Base-by-base conservation (phyloP, 2,797 vertebrate species). In the Enteromius afrohamiltoni region DNA sequence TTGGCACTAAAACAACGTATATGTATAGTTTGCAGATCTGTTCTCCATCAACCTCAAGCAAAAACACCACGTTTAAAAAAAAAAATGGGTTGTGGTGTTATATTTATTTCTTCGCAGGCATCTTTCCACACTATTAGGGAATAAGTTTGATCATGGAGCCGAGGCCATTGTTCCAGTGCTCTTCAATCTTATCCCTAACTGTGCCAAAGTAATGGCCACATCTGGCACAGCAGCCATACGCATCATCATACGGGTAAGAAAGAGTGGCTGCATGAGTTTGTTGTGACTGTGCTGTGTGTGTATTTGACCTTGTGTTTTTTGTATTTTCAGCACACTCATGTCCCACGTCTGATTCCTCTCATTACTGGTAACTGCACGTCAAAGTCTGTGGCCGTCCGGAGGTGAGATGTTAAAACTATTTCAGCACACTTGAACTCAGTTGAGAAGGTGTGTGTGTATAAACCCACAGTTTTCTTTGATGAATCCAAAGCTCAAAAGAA, bases 151-250 rank as follows among this genome's bases (percentile, higher is more conserved):
- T 91, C 98, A 99, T 82, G 97, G 97, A 75, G 98, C 98, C 3
- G 98, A 99, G 93, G 97, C 95, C 88, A 99, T 99, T 31, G 96
- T 99, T 88, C 98, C 98, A 67, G 96, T 97, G 31, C 95, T 99
- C 85, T 99, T 99, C 91, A 99, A 99, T 90, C 96, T 99, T 90
- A 97, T 99, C 89, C 98, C 98, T 88, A 99, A 99, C 92, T 97
- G 97, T 91, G 97, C 97, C 91, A 99, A 99, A 94, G 92, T 99
- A 89, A 99, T 99, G 97, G 96, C 98, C 75, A 95, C 94, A 21
- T 99, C 98, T 1, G 98, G 98, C 8, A 97, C 97, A 0, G 96
- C 95, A 0, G 97, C 98, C 69, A 98, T 99, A 88, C 95, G 97
- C 84, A 97, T 98, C 91, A 98, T 99, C 88, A 99, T 99, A 88